phyloP scores from a whole-genome alignment of 2,888 invertebrate species.

The Drosophila paracracens region DNA sequence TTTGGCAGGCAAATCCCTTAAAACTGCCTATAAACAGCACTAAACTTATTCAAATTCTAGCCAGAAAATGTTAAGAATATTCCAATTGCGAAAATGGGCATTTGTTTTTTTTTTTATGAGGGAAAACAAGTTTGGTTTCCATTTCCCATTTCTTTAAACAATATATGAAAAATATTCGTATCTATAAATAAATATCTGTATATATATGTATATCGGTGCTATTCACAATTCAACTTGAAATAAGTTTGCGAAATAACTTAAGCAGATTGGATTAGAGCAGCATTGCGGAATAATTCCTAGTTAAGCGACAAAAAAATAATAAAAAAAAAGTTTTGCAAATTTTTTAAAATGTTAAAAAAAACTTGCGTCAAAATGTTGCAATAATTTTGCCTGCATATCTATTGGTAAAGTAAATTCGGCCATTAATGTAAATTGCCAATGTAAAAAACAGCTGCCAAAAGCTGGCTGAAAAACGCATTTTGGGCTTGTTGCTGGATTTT shows the following conservation, averaged over 20 bases:
- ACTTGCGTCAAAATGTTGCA: background rate
- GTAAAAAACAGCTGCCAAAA: slow-evolving; percentile 44
- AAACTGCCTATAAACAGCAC: background rate
- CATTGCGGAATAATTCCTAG: background rate
- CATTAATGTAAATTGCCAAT: slow-evolving; percentile 9
- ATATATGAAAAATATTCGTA: background rate
- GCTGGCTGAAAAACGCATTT: slow-evolving; percentile 14
- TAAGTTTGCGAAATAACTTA: background rate
- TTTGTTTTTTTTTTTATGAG: background rate
- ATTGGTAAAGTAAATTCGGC: slow-evolving; percentile 6
- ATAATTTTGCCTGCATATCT: background rate
- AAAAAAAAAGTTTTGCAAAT: background rate
- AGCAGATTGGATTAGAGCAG: background rate
- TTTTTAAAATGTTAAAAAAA: background rate
- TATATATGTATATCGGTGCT: background rate
- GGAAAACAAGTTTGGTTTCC: background rate
- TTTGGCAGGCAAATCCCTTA: slow-evolving; percentile 5
- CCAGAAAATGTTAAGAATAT: background rate
- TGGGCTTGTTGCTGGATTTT: slow-evolving; percentile 7
- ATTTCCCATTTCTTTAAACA: background rate
- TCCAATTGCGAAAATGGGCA: background rate
- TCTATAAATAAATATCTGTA: background rate
- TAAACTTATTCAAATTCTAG: background rate
- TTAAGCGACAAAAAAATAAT: background rate
- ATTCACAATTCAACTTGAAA: background rate